These are phyloP conservation scores for Limanda limanda DNA, from an alignment of 2,113 vertebrate genomes.

Conservation along the genomic window DNA sequence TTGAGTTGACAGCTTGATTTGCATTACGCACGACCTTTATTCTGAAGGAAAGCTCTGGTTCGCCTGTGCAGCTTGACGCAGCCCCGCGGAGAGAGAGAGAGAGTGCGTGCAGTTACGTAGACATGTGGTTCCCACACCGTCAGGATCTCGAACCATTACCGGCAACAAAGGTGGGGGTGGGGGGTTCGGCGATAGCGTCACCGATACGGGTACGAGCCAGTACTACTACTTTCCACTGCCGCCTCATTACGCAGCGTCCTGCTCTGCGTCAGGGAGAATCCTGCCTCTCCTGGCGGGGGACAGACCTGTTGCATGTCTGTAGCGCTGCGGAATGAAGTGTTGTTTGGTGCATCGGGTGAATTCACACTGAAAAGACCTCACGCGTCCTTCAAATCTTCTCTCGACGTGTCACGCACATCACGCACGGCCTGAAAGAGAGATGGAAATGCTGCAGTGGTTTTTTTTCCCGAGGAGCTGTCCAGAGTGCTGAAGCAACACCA, in stretches of 20 bases:
- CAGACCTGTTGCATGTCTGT: not conserved
- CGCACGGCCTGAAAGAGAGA: too few relatives aligned
- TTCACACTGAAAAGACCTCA: not conserved
- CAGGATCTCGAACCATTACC: slow-evolving; percentile 48
- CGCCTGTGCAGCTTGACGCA: slow-evolving; percentile 34
- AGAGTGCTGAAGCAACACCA: slow-evolving; percentile 51
- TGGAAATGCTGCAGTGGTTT: slow-evolving; percentile 29
- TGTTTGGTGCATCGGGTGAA: not conserved
- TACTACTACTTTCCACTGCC: too few relatives aligned
- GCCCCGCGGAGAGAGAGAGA: slow-evolving; percentile 33
- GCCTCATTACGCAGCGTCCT: too few relatives aligned
- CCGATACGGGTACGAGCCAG: slow-evolving; percentile 13
- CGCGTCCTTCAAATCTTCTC: too few relatives aligned
- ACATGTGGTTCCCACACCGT: slow-evolving; percentile 86
- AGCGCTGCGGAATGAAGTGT: not conserved
- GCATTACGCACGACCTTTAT: slow-evolving; percentile 25
- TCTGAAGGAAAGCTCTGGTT: slow-evolving; percentile 55
- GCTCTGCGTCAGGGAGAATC: too few relatives aligned
- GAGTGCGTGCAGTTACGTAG: slow-evolving; percentile 63
- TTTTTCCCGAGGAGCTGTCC: slow-evolving; percentile 39
- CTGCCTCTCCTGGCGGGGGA: too few relatives aligned
- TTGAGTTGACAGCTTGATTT: not conserved
- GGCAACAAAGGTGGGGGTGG: slow-evolving; percentile 16
- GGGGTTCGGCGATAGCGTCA: slow-evolving; percentile 19
- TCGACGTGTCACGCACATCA: too few relatives aligned